Base-by-base conservation (phyloP, 2,888 invertebrate genomes). In the Oegoconia quadripuncta region DNA sequence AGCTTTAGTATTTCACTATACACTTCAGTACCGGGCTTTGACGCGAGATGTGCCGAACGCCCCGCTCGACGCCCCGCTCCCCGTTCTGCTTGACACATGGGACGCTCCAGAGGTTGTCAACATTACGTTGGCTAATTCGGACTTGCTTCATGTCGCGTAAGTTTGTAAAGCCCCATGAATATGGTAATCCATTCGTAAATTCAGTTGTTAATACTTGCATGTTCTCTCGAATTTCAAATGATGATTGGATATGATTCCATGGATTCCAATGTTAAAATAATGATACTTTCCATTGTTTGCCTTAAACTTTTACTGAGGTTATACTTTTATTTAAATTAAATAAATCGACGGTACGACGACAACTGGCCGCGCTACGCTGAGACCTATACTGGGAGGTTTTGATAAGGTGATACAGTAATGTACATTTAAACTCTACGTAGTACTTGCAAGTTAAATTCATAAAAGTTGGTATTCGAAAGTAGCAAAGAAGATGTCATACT, bases 91-190 rank as follows among this genome's bases (percentile, higher is more conserved):
- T 14, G 82, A 81, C 51, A 68, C 73, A 36, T 87, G 86, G 87
- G 80, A 82, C 52, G 57, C 77, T 1, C 62, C 73, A 4, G 84
- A 84, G 42, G 75, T 86, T 15, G 70, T 82, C 44, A 87, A 87
- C 56, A 44, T 86, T 25, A 84, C 86, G 23, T 54, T 87, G 52
- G 68, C 82, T 40, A 81, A 79, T 55, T 72, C 84, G 22, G 86
- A 87, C 64, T 64, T 87, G 51, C 72, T 84, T 15, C 84, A 84
- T 55, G 71, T 82, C 40, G 78, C 79, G 86, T 87, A 62, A 82
- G 84, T 83, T 51, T 41, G 12, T 8, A 49, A 39, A 51, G 46
- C 46, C 52, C 59, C 59, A 61, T 63, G 61, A 62, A 64, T 63
- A 60, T 64, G 56, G 55, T 58, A 64, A 58, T 59, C 42, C 47